These are phyloP conservation scores for Mesitornis unicolor DNA, from an alignment of 2,113 vertebrate species.

Conservation along the genomic window DNA sequence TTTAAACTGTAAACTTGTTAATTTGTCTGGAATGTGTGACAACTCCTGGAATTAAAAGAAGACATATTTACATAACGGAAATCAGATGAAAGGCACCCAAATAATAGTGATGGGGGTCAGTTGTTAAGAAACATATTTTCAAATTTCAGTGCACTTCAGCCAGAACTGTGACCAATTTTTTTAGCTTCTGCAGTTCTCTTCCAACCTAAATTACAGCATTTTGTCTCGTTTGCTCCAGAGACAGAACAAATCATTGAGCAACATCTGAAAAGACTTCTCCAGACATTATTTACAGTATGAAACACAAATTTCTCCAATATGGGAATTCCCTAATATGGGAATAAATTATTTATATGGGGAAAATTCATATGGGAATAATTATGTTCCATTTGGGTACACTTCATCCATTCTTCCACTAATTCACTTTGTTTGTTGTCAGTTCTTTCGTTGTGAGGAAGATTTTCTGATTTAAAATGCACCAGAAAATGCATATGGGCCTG, in stretches of 20 bases:
- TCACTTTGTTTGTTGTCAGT: background rate
- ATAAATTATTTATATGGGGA: background rate
- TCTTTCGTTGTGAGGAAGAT: background rate
- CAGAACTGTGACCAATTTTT: background rate
- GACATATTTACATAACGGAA: background rate
- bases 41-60: background rate
- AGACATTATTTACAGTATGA: background rate
- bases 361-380: background rate
- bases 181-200: background rate
- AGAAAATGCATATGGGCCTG: background rate
- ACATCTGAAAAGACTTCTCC: background rate
- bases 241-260: background rate
- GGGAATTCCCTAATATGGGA: background rate
- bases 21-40: background rate
- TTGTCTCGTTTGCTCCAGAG: background rate
- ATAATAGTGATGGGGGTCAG: accelerated
- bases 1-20: background rate
- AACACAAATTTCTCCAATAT: background rate
- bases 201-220: background rate
- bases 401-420: background rate
- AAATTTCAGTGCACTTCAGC: background rate
- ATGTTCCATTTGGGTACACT: background rate
- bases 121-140: background rate
- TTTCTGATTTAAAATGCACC: background rate
- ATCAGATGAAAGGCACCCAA: background rate